Evolutionary conservation across 30 jellyfish, hydroid and myxozoan species (phyloP), one percentile per base, ranked within the genome.

Genomic region (Aurelia sp.): DNA sequence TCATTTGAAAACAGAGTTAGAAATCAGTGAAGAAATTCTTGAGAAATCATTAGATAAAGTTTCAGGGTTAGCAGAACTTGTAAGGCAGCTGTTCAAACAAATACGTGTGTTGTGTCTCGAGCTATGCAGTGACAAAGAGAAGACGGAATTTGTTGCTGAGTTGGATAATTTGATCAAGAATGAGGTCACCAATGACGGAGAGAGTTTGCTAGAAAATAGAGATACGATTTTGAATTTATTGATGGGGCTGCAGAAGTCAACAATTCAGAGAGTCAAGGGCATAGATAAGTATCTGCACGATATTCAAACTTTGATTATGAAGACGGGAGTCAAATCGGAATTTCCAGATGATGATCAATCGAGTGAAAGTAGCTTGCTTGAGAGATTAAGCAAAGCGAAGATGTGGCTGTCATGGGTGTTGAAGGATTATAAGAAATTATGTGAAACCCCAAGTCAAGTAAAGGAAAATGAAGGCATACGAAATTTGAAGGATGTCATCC

Each of bases 341-440:
- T 68, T 31, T 68, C 78, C 83, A 5, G 92, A 70, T 2, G 13
- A 41, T 13, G 74, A 70, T 20, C 12, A 30, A 1, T 57, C 47
- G 12, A 9, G 4, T 20, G 78, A 33, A 27, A 71, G 38, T 20
- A 58, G 61, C 8, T 44, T 64, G 72, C 60, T 66, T 12, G 86
- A 59, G 17, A 47, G 55, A 27, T 30, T 82, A 11, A 82, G 47
- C 19, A 58, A 82, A 33, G 38, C 92, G 2, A 82, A 82, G 53
- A 19, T 72, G 41, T 60, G 92, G 83, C 59, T 82, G 0, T 66
- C 92, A 5, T 82, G 92, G 92, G 68, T 82, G 13, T 22, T 82
- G 60, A 82, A 69, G 72, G 92, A 82, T 40, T 82, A 82, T 63
- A 82, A 59, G 74, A 57, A 72, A 31, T 51, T 82, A 16, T 69